A percentile compares a stretch with the other conserved stretches of the same genome.
Evolutionary conservation across 2,888 invertebrate species (phyloP).

Genomic region (Xestia xanthographa): DNA sequence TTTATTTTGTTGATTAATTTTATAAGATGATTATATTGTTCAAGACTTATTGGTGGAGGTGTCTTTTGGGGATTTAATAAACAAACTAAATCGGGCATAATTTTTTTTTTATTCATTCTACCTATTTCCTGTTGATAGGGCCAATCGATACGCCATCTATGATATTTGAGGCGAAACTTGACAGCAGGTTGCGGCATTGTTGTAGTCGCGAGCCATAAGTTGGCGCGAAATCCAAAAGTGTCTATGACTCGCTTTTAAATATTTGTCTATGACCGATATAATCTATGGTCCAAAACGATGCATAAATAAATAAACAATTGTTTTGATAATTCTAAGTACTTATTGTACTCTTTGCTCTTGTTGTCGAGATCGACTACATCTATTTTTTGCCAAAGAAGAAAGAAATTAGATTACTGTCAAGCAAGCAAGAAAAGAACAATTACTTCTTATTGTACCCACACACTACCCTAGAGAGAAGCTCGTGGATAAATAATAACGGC

Average conservation of each 20-base stretch:
- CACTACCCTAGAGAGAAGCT: too few relatives aligned
- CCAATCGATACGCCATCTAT: not conserved
- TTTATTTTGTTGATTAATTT: constrained; percentile 69
- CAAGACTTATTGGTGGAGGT: constrained; percentile 73
- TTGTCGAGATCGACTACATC: too few relatives aligned
- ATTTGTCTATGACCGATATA: not conserved
- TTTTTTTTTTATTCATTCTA: not conserved
- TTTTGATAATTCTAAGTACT: not conserved
- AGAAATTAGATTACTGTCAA: too few relatives aligned
- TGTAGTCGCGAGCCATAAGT: not conserved
- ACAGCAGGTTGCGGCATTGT: not conserved
- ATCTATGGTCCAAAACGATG: too few relatives aligned
- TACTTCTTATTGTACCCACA: too few relatives aligned
- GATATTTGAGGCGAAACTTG: too few relatives aligned
- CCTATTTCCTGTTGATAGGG: not conserved
- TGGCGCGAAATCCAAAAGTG: not conserved
- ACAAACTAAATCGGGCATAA: constrained; percentile 61
- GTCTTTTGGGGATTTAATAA: constrained; percentile 76
- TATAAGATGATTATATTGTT: constrained; percentile 67
- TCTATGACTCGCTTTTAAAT: not conserved
- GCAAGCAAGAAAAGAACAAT: too few relatives aligned
- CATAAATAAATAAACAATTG: too few relatives aligned
- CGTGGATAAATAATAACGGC: too few relatives aligned
- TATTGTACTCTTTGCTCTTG: not conserved
- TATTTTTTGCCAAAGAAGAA: too few relatives aligned